phyloP scores from a whole-genome alignment of 1,140 invertebrate genomes.

The Vanessa tameamea region DNA sequence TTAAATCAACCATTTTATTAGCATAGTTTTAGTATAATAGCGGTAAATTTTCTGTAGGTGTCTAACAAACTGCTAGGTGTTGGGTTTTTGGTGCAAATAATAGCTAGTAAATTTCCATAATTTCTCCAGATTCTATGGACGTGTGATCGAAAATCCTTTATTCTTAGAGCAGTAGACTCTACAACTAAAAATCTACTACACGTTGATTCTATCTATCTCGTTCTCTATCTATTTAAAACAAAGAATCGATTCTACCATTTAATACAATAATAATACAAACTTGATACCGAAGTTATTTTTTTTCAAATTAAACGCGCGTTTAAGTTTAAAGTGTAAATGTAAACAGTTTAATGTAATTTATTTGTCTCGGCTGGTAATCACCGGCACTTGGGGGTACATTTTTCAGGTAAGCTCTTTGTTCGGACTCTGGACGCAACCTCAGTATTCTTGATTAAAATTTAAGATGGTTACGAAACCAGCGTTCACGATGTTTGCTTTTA shows the following conservation, averaged over 20 bases:
- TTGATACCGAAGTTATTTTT: no score
- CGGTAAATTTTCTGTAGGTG: conserved; percentile 17
- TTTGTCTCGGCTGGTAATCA: conserved; percentile 7
- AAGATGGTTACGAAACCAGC: conserved; percentile 3
- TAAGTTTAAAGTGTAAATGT: conserved; percentile 4
- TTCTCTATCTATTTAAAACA: no score
- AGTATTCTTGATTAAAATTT: conserved; percentile 32
- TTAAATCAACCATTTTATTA: conserved; percentile 31
- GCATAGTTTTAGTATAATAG: conserved; percentile 26
- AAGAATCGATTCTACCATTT: no score
- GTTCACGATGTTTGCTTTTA: neutral
- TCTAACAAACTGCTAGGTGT: neutral
- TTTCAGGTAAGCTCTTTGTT: conserved; percentile 30
- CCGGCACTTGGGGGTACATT: conserved; percentile 14
- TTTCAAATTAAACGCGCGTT: no score
- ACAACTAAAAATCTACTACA: no score
- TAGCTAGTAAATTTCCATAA: no score
- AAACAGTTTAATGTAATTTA: neutral
- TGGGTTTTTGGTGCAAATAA: neutral
- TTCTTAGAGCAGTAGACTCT: no score
- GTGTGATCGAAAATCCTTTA: no score
- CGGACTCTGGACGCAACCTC: conserved; percentile 5
- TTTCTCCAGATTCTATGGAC: no score
- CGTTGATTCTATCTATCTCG: no score
- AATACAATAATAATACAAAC: no score